Conservation (phyloP, 2,797 vertebrate genomes). For the Halcyon smyrnensis region DNA sequence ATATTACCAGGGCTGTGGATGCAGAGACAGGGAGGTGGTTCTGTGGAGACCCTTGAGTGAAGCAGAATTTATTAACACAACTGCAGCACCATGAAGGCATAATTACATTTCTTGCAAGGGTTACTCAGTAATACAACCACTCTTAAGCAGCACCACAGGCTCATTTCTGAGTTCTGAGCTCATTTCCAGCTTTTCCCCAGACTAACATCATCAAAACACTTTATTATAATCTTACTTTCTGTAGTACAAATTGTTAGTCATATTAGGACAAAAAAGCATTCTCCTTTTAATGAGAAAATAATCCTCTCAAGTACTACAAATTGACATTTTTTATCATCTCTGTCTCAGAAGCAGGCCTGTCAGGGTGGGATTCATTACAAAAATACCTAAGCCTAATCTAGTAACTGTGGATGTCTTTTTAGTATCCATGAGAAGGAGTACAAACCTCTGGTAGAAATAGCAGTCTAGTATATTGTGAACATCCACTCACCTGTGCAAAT, state of each 20-base stretch:
- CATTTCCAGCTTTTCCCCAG: slow-evolving; percentile 18
- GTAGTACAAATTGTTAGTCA: neutral
- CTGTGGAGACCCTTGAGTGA: neutral
- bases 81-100: neutral
- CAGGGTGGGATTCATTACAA: neutral
- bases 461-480: neutral
- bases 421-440: neutral
- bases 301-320: neutral
- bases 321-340: neutral
- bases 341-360: neutral
- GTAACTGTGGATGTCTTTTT: neutral
- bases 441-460: neutral
- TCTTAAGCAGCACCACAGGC: neutral
- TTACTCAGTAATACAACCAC: neutral
- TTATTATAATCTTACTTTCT: neutral
- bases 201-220: neutral
- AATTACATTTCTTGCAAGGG: neutral
- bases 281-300: neutral
- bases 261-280: neutral
- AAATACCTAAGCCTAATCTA: neutral
- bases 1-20: neutral
- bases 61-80: neutral
- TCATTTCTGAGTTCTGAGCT: neutral
- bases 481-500: neutral
- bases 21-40: neutral